phyloP scores from a whole-genome alignment of 2,797 vertebrate genomes.

The Helostoma temminkii region DNA sequence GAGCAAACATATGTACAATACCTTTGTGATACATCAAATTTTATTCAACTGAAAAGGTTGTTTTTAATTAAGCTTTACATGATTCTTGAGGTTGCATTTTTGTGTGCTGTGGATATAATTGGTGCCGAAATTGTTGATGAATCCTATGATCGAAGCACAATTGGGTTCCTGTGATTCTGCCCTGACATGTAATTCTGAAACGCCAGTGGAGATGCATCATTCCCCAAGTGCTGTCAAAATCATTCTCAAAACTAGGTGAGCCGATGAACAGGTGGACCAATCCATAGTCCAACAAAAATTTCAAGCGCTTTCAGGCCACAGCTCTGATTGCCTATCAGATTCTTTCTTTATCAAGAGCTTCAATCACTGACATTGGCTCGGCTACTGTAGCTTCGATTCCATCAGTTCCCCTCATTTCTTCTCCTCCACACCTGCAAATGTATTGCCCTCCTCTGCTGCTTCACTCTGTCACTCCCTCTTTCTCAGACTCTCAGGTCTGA shows the following conservation, averaged over 20 bases:
- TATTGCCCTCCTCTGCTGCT: conserved; percentile 12
- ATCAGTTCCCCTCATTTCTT: conserved; percentile 37
- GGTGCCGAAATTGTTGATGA: not conserved
- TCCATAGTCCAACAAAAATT: conserved; percentile 34
- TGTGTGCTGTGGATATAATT: not conserved
- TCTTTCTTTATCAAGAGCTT: conserved; percentile 58
- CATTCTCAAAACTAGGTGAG: conserved; percentile 20
- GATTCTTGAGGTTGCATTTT: not conserved
- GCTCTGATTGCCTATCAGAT: conserved; percentile 67
- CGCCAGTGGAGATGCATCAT: not conserved
- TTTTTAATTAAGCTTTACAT: not conserved
- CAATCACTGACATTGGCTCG: conserved; percentile 58
- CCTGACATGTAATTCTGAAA: conserved; percentile 14
- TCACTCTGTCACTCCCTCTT: conserved; percentile 15
- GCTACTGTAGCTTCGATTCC: conserved; percentile 48
- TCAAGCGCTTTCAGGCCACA: conserved; percentile 51
- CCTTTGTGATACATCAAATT: not conserved
- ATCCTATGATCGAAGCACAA: too few species aligned
- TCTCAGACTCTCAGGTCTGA: conserved; percentile 34
- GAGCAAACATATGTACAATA: not conserved
- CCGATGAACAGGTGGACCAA: conserved; percentile 31
- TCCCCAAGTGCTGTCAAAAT: conserved; percentile 24
- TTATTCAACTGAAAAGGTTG: not conserved
- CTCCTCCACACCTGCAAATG: conserved; percentile 9
- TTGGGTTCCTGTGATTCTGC: not conserved